Evolutionary conservation across 2,888 invertebrate species (phyloP).

Genomic region (Mesorhabditis sp.): DNA sequence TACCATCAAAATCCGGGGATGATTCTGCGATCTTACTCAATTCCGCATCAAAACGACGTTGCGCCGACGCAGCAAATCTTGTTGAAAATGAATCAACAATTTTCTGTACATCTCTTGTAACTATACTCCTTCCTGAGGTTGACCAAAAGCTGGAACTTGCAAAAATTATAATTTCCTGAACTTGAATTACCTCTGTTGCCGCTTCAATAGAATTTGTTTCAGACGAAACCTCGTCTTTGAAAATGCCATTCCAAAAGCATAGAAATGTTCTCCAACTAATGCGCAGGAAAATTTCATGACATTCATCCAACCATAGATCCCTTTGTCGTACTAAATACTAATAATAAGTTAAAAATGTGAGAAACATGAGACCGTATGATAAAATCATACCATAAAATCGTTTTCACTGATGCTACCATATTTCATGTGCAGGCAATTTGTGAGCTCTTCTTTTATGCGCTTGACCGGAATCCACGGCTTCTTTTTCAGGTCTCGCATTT

Average conservation of each 20-base stretch:
- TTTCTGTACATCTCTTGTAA: constrained; percentile 37
- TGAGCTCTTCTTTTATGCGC: constrained; percentile 38
- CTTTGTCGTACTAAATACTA: constrained; percentile 37
- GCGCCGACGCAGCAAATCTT: constrained; percentile 22
- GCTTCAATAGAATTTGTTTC: constrained; percentile 37
- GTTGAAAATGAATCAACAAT: constrained; percentile 29
- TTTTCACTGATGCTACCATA: constrained; percentile 33
- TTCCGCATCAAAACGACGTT: constrained; percentile 25
- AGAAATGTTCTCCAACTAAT: constrained; percentile 22
- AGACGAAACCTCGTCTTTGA: constrained; percentile 38
- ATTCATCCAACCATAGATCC: constrained; percentile 43
- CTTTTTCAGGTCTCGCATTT: constrained; percentile 32
- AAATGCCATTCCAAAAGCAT: constrained; percentile 39
- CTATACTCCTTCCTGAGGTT: constrained; percentile 31
- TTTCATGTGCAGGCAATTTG: constrained; percentile 33
- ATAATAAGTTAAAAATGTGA: not conserved
- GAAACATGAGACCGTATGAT: not conserved
- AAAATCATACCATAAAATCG: constrained; percentile 30
- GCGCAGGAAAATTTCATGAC: constrained; percentile 42
- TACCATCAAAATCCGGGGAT: not conserved
- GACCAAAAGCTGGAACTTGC: constrained; percentile 31
- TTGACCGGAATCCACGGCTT: constrained; percentile 41
- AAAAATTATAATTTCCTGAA: constrained; percentile 8
- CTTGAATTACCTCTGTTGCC: constrained; percentile 18
- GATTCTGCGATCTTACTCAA: constrained; percentile 17